Conservation (phyloP, 2,113 vertebrate species). For the Centropristis striata region DNA sequence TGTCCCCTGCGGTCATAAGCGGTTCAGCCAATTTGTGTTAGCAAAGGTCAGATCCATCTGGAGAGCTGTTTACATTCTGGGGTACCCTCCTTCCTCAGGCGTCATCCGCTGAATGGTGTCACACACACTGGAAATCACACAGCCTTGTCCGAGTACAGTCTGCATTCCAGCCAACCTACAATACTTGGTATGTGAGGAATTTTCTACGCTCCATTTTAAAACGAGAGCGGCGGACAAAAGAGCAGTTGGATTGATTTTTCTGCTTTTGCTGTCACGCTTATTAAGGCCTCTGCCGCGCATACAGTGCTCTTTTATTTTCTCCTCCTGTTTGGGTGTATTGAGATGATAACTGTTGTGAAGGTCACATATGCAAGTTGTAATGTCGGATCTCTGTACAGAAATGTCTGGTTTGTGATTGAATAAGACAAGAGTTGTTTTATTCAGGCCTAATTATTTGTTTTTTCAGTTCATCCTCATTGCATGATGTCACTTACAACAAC, state of each 20-base stretch:
- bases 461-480: neutral
- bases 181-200: constrained; percentile 72
- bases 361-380: constrained; percentile 57
- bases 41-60: constrained; percentile 77
- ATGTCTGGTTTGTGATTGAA: neutral
- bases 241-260: constrained; percentile 63
- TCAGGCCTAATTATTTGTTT: constrained; percentile 16
- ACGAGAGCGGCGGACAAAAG: constrained; percentile 65
- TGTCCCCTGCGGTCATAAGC: constrained; percentile 68
- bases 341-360: constrained; percentile 53
- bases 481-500: neutral
- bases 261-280: constrained; percentile 61
- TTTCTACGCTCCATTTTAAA: constrained; percentile 58
- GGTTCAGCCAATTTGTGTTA: constrained; percentile 70
- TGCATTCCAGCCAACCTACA: constrained; percentile 79
- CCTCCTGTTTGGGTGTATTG: constrained; percentile 40
- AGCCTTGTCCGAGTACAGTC: constrained; percentile 58
- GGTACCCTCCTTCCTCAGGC: constrained; percentile 59
- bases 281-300: constrained; percentile 41
- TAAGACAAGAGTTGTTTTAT: constrained; percentile 21
- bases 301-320: constrained; percentile 66
- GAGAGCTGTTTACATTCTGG: constrained; percentile 79
- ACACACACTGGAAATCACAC: constrained; percentile 64
- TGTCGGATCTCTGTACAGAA: constrained; percentile 6
- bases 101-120: constrained; percentile 62